A percentile compares a stretch with the other conserved stretches of the same genome.
phyloP scores from a whole-genome alignment of 2,888 invertebrate species.

The Ecdyonurus torrentis region DNA sequence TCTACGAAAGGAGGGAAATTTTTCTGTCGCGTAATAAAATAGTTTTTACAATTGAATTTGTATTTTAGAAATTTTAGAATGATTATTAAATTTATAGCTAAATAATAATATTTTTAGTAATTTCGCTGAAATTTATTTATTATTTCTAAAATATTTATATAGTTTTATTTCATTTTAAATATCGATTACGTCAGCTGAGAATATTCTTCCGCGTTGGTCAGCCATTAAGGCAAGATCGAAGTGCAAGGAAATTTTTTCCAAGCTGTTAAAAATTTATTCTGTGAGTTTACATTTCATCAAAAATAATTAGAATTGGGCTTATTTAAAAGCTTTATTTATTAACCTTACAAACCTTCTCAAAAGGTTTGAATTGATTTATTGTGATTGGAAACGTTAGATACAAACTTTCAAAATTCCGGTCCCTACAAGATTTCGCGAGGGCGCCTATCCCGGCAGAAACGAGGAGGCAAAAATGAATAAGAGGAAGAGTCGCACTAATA shows the following conservation, averaged over 20 bases:
- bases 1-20: too few relatives aligned
- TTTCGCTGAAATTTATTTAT: too few relatives aligned
- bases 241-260: background rate
- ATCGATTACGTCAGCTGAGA: conserved; percentile 3
- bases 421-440: conserved; percentile 65
- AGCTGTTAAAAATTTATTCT: background rate
- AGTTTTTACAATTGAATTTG: too few relatives aligned
- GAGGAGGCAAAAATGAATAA: conserved; percentile 53
- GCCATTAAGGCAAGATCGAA: background rate
- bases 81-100: too few relatives aligned
- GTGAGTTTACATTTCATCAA: background rate
- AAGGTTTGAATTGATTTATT: background rate
- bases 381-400: conserved; percentile 10
- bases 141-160: too few relatives aligned
- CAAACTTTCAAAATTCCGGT: conserved; percentile 61
- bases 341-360: background rate
- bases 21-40: too few relatives aligned
- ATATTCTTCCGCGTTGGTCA: conserved; percentile 1
- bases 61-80: too few relatives aligned
- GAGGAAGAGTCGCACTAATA: conserved; percentile 67
- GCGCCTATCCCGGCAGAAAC: conserved; percentile 50
- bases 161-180: too few relatives aligned
- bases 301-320: background rate
- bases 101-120: too few relatives aligned
- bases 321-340: background rate